Evolutionary conservation across 2,888 invertebrate genomes (phyloP).

Genomic region (Drosophila meridiana): DNA sequence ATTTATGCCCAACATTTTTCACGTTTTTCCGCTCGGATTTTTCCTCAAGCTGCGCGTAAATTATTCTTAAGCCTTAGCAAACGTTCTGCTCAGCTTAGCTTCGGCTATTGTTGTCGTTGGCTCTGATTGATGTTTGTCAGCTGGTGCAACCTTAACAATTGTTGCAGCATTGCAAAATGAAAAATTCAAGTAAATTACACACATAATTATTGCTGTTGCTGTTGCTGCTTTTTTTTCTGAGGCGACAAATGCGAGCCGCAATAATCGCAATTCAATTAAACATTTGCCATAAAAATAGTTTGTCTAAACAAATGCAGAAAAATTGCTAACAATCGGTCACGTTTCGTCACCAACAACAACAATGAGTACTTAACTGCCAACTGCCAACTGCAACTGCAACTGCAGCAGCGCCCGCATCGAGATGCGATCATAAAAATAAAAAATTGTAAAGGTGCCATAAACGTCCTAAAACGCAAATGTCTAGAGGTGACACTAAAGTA

Average conservation of each 20-base stretch:
- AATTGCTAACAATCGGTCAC: conserved; percentile 66
- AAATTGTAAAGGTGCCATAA: conserved; percentile 59
- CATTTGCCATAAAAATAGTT: conserved; percentile 58
- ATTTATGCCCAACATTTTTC: conserved; percentile 61
- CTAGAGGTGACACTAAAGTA: conserved; percentile 10
- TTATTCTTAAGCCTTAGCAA: conserved; percentile 66
- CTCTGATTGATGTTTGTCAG: conserved; percentile 73
- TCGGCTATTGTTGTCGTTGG: conserved; percentile 32
- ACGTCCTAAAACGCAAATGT: conserved; percentile 28
- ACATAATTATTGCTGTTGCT: conserved; percentile 59
- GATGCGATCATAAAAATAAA: conserved; percentile 59
- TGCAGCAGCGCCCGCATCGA: conserved; percentile 60
- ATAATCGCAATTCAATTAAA: conserved; percentile 70
- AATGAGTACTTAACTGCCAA: conserved; percentile 4
- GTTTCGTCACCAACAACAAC: conserved; percentile 63
- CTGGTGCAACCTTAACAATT: conserved; percentile 68
- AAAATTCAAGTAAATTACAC: conserved; percentile 70
- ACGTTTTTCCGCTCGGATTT: conserved; percentile 68
- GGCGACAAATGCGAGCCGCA: conserved; percentile 40
- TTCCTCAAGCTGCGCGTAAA: conserved; percentile 57
- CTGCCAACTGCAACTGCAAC: conserved; percentile 6
- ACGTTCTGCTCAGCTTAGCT: conserved; percentile 77
- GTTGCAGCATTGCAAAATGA: conserved; percentile 60
- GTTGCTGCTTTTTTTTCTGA: not conserved
- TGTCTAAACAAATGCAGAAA: conserved; percentile 46